Percentiles rank a stretch among this genome's conserved stretches.
phyloP scores from a whole-genome alignment of 2,888 invertebrate genomes.

The Zygogramma bicolorata region DNA sequence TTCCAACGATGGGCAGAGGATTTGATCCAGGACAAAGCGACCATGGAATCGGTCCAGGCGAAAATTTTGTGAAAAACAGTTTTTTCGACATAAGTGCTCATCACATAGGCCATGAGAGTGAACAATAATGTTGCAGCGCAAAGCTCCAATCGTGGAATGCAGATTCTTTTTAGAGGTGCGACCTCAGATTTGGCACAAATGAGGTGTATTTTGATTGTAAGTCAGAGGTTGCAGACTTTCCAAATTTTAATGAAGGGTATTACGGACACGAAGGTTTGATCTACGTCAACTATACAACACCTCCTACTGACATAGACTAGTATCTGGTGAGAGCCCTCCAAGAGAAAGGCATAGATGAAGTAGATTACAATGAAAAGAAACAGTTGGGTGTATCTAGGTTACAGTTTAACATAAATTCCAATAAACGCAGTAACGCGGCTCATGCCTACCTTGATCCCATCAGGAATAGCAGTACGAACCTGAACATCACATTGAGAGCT shows the following conservation, averaged over 20 bases:
- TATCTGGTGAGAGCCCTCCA: constrained; percentile 66
- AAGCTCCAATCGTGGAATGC: too few species aligned
- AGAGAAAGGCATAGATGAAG: constrained; percentile 51
- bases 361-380: constrained; percentile 28
- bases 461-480: constrained; percentile 19
- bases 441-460: constrained; percentile 27
- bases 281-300: constrained; percentile 52
- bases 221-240: constrained; percentile 70
- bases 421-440: constrained; percentile 22
- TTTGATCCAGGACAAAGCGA: too few species aligned
- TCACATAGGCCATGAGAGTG: too few species aligned
- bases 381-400: constrained; percentile 23
- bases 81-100: too few species aligned
- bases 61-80: too few species aligned
- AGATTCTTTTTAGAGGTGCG: too few species aligned
- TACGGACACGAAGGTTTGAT: constrained; percentile 69
- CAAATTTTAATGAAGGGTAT: constrained; percentile 8
- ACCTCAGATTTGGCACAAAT: too few species aligned
- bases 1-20: too few species aligned
- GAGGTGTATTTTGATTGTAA: too few species aligned
- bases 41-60: too few species aligned
- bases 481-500: constrained; percentile 70
- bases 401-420: constrained; percentile 31
- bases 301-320: constrained; percentile 12
- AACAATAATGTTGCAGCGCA: too few species aligned